Evolutionary conservation across 2,797 vertebrate genomes (phyloP), one percentile per base, ranked within the genome.

Genomic region (Sebastes kiyomatsui): DNA sequence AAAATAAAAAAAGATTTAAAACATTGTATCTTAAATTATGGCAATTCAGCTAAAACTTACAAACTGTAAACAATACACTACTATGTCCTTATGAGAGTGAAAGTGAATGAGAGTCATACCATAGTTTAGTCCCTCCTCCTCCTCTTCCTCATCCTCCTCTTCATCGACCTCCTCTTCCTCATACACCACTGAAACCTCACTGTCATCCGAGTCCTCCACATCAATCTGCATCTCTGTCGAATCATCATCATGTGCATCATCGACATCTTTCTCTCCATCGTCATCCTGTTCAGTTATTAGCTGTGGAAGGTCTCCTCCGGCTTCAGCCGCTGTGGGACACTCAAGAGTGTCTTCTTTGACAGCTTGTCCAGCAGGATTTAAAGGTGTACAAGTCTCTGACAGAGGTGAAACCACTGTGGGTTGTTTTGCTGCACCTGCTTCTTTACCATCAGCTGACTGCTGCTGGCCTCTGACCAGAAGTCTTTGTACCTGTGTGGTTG

Each of bases 111-210:
- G 9, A 49, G 20, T 23, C 82, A 3, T 90, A 94, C 94, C 94
- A 75, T 76, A 68, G 25, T 59, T 77, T 2, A 59, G n/a, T 4
- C 62, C 87, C 2, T 92, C 89, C 4, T 93, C 87, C 1, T 85
- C 87, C 1, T 85, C 86, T 0, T 87, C 78, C 1, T 71, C 78
- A 1, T 91, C 90, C 0, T 92, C 91, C 3, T 90, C 93, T 3
- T 92, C 90, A 2, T 93, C 91, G 0, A 64, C 16, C 14, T 94
- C 93, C 0, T 94, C 94, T 5, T 94, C 93, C 1, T 93, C 92
- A 46, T 86, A 91, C 7, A 86, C 46, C 4, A 81, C 91, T n/a
- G 93, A 94, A 7, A 91, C 91, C 2, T 94, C 93, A 5, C 95
- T 95, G 87, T 94, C 92, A 5, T 93, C 94, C 0, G 93, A 92